Conservation (phyloP, 1,140 invertebrate species). For the Phenacoccus solenopsis region DNA sequence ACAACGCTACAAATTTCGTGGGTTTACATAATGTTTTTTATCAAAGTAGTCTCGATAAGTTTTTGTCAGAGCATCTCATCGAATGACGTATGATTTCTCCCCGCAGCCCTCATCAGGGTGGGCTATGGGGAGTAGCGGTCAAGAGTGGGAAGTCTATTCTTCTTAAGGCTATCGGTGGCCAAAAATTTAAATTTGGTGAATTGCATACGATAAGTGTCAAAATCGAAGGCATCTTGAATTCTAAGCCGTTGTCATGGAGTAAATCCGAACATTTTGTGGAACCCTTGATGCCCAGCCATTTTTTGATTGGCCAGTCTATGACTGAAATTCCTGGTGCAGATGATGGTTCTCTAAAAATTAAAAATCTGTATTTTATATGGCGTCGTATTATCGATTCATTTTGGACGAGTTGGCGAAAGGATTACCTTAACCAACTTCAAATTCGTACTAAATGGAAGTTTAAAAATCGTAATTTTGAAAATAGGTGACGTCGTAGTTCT, state of each 20-base stretch:
- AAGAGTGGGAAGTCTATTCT: neutral
- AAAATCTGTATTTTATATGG: neutral
- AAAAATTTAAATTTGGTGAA: slow-evolving; percentile 22
- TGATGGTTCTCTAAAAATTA: neutral
- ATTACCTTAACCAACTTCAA: slow-evolving; percentile 14
- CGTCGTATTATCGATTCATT: neutral
- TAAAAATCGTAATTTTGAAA: neutral
- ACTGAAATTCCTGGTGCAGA: neutral
- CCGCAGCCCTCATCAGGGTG: neutral
- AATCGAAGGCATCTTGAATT: slow-evolving; percentile 33
- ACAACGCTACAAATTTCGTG: slow-evolving; percentile 10
- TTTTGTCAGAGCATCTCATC: neutral
- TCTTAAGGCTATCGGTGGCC: neutral
- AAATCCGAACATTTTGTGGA: neutral
- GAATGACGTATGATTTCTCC: slow-evolving; percentile 12
- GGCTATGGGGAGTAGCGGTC: slow-evolving; percentile 8
- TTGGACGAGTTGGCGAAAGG: neutral
- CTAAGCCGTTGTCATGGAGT: slow-evolving; percentile 25
- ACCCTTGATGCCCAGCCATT: slow-evolving; percentile 31
- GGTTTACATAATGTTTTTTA: slow-evolving; percentile 12
- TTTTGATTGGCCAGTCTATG: slow-evolving; percentile 28
- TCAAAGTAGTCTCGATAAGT: neutral
- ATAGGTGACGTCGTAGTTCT: neutral
- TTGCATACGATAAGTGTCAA: slow-evolving; percentile 27
- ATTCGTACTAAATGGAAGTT: slow-evolving; percentile 1